Evolutionary conservation across 2,797 vertebrate genomes (phyloP).

Genomic region (Neosilurus hyrtlii): DNA sequence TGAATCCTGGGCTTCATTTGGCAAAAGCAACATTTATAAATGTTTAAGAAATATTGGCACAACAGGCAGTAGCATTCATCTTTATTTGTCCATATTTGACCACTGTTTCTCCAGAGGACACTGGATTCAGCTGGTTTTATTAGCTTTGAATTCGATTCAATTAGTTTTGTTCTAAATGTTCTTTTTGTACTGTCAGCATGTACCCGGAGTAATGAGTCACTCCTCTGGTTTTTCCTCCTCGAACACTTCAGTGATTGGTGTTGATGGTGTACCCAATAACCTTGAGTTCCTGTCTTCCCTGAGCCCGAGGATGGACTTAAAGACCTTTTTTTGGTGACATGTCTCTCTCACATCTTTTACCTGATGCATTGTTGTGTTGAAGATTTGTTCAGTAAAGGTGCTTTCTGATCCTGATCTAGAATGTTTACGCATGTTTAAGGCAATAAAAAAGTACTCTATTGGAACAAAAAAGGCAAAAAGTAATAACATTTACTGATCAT

Average conservation of each 20-base stretch:
- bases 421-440: background rate
- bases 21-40: background rate
- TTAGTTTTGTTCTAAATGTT: background rate
- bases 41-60: background rate
- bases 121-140: background rate
- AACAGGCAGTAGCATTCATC: background rate
- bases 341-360: background rate
- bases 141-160: no score
- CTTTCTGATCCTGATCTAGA: background rate
- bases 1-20: background rate
- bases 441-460: background rate
- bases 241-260: background rate
- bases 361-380: background rate
- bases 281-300: background rate
- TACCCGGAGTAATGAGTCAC: background rate
- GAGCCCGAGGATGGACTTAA: background rate
- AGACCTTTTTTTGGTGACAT: background rate
- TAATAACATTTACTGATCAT: background rate
- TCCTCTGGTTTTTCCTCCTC: background rate
- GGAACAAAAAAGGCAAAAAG: background rate
- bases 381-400: background rate
- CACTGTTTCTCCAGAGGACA: background rate
- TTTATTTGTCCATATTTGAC: background rate
- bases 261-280: background rate
- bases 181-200: conserved; percentile 13